Conservation (phyloP, 2,888 invertebrate species). For the Leptura quadrifasciata region DNA sequence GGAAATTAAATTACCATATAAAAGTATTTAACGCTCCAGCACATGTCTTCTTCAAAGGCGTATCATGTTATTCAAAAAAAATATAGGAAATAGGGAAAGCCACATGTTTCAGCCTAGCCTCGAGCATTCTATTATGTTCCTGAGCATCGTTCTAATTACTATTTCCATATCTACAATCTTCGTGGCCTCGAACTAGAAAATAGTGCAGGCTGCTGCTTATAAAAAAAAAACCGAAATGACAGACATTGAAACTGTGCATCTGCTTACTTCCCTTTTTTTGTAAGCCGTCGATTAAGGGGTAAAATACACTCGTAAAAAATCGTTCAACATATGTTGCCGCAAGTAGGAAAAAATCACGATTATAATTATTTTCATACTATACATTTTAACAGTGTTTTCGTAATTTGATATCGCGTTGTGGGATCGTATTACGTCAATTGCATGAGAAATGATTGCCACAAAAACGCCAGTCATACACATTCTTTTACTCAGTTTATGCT, state of each 20-base stretch:
- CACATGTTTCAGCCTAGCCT: neutral
- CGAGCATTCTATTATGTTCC: neutral
- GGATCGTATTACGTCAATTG: neutral
- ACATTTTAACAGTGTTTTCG: neutral
- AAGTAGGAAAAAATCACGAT: constrained; percentile 5
- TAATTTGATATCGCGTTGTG: neutral
- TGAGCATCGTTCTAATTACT: neutral
- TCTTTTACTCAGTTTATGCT: neutral
- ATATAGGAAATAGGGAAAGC: neutral
- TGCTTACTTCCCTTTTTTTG: constrained; percentile 2
- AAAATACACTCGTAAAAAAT: neutral
- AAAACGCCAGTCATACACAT: neutral
- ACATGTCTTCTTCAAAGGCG: neutral
- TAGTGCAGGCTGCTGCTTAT: neutral
- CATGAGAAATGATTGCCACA: neutral
- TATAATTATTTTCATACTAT: neutral
- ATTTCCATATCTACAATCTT: constrained; percentile 4
- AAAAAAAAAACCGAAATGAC: constrained; percentile 2
- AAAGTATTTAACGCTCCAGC: neutral
- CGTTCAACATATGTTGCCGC: neutral
- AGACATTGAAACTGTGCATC: constrained; percentile 2
- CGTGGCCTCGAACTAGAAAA: neutral
- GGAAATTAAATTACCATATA: neutral
- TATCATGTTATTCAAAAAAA: neutral
- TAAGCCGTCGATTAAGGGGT: neutral